A percentile compares a stretch with the other conserved stretches of the same genome.
Conservation (phyloP, 1,140 invertebrate species). For the Odontomachus brunneus region DNA sequence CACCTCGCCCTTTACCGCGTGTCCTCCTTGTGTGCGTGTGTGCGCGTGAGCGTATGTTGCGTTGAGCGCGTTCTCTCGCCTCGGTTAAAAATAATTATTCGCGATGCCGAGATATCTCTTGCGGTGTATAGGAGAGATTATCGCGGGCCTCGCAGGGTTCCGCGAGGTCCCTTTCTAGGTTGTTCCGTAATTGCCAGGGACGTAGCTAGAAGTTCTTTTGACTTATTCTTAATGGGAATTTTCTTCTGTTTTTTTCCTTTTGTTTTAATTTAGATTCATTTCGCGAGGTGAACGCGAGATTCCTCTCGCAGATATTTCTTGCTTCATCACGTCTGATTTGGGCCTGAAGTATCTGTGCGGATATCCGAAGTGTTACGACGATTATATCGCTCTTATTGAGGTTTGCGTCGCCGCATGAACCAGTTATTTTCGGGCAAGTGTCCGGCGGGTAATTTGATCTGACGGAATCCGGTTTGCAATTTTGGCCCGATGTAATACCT, state of each 20-base stretch:
- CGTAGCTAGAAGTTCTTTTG: background rate
- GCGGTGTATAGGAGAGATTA: background rate
- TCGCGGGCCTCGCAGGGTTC: background rate
- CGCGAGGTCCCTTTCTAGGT: background rate
- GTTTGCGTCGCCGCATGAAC: background rate
- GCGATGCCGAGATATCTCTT: background rate
- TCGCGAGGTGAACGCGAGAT: background rate
- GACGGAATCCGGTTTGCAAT: constrained; percentile 31
- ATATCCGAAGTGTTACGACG: background rate
- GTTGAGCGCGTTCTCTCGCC: background rate
- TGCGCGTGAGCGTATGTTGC: background rate
- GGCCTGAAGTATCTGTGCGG: background rate
- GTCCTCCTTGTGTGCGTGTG: background rate
- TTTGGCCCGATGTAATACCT: constrained; percentile 35
- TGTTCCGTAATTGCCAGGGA: background rate
- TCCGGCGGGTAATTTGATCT: constrained; percentile 3
- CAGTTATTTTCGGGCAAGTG: background rate
- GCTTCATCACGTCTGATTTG: background rate
- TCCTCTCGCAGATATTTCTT: background rate
- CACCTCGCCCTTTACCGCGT: constrained; percentile 26
- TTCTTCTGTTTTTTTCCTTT: too few relatives aligned
- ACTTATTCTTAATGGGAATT: background rate
- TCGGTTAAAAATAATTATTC: constrained; percentile 56
- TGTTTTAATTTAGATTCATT: background rate
- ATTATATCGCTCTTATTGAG: background rate